These are phyloP conservation scores for Biston betularia DNA, from an alignment of 2,888 invertebrate species.

Conservation along the genomic window DNA sequence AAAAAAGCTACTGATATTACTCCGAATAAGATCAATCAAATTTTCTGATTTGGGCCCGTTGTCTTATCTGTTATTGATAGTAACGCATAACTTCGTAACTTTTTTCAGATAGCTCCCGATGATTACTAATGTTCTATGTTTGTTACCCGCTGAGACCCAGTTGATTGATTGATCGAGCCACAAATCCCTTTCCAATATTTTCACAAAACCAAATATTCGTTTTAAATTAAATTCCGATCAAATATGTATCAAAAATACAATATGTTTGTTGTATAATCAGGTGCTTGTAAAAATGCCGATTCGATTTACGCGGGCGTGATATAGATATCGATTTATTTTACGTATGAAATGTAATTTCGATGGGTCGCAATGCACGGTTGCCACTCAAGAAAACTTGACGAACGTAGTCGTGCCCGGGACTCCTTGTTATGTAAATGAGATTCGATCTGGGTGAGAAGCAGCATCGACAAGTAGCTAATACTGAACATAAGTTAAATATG, in stretches of 20 bases:
- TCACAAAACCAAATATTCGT: slow-evolving; percentile 12
- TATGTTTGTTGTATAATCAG: slow-evolving; percentile 11
- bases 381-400: not conserved
- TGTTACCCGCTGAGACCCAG: slow-evolving; percentile 1
- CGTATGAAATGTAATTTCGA: slow-evolving; percentile 23
- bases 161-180: slow-evolving; percentile 17
- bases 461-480: slow-evolving; percentile 11
- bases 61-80: slow-evolving; percentile 4
- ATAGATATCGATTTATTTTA: slow-evolving; percentile 3
- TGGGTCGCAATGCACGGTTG: slow-evolving; percentile 8
- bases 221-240: slow-evolving; percentile 6
- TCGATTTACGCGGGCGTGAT: not conserved
- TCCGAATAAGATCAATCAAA: not conserved
- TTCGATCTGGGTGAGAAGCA: slow-evolving; percentile 10
- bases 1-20: not conserved
- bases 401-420: slow-evolving; percentile 6
- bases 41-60: not conserved
- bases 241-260: slow-evolving; percentile 12
- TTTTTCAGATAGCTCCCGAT: not conserved
- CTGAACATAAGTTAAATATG: not conserved
- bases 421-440: slow-evolving; percentile 18
- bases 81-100: not conserved
- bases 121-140: not conserved
- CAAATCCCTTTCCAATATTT: slow-evolving; percentile 20
- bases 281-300: slow-evolving; percentile 6